Base-by-base conservation (phyloP, 2,113 vertebrate genomes). In the Eonycteris spelaea region DNA sequence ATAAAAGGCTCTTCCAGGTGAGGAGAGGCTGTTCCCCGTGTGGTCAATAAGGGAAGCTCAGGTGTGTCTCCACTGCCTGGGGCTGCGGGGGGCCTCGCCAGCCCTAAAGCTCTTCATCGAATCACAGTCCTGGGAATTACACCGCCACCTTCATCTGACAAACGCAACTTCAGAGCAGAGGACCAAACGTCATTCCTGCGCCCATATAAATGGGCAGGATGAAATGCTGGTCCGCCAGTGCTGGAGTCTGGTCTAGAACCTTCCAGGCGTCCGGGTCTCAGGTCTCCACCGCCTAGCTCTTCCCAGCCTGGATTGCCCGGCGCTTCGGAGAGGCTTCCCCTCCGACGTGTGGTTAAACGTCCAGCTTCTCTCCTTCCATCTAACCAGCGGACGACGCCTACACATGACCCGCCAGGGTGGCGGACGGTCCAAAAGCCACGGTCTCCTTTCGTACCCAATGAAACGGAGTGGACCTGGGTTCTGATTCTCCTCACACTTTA, bases 101-200 rank as follows among this genome's bases (percentile, higher is more conserved):
- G 43, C n/a, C 26, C 6, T n/a, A 3, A 57, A 71, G 53, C 15
- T 33, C 38, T 16, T 33, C 67, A 43, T 12, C 5, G 1, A 7
- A 45, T 59, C 65, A 43, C 14, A 33, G 18, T 4, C 24, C 16
- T 45, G 40, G 59, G 45, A 51, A 51, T 28, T 12, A 28, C 4
- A 7, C 19, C 24, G 40, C 48, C 13, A 5, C 30, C 40, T 14
- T 73, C 33, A 0, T 9, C 57, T 13, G 33, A 19, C 22, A 57
- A 26, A 22, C 9, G 4, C 3, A 3, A 70, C 89, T 35, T 75
- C 63, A 38, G 86, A 63, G 24, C 0, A 5, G 38, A n/a, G 10
- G 4, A 18, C 18, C 3, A 0, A 18, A 14, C 1, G 24, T 4
- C 4, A 24, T 18, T 48, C 67, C 33, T 35, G 18, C 2, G 3